These are phyloP conservation scores for Enteromius unitaeniatus DNA, from an alignment of 2,797 vertebrate genomes.

Conservation along the genomic window DNA sequence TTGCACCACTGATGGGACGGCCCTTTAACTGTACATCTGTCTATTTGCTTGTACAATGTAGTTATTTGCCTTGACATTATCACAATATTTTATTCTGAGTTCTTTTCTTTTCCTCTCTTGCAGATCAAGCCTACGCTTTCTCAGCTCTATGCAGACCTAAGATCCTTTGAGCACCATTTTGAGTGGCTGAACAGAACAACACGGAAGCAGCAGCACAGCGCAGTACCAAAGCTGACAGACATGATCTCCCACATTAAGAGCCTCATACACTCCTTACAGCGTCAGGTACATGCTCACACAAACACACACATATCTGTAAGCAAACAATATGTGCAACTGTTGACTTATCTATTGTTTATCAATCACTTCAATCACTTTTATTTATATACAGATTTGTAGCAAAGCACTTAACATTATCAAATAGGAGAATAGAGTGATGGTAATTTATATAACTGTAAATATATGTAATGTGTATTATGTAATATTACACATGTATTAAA, in stretches of 20 bases:
- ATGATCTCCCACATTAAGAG: constrained; percentile 79
- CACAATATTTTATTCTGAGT: not conserved
- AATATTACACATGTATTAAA: not conserved
- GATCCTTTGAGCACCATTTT: constrained; percentile 82
- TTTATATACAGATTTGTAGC: too few relatives aligned
- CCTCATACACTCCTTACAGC: constrained; percentile 75
- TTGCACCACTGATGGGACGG: not conserved
- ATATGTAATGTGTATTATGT: too few relatives aligned
- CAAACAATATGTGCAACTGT: not conserved
- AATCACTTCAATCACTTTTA: too few relatives aligned
- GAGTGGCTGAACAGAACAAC: constrained; percentile 81
- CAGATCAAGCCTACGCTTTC: constrained; percentile 82
- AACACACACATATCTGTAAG: not conserved
- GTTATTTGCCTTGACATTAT: constrained; percentile 20
- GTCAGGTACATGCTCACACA: constrained; percentile 72
- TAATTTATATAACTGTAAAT: not conserved
- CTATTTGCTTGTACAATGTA: not conserved
- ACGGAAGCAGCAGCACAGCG: constrained; percentile 77
- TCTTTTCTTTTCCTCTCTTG: constrained; percentile 46
- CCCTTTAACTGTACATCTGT: not conserved
- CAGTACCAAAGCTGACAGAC: constrained; percentile 76
- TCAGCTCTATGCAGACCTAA: constrained; percentile 80
- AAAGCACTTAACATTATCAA: too few relatives aligned
- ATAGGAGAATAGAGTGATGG: too few relatives aligned
- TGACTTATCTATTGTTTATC: not conserved